Percentiles rank a stretch among this genome's conserved stretches.
Conservation (phyloP, 2,797 vertebrate genomes). For the Bufotes viridis region DNA sequence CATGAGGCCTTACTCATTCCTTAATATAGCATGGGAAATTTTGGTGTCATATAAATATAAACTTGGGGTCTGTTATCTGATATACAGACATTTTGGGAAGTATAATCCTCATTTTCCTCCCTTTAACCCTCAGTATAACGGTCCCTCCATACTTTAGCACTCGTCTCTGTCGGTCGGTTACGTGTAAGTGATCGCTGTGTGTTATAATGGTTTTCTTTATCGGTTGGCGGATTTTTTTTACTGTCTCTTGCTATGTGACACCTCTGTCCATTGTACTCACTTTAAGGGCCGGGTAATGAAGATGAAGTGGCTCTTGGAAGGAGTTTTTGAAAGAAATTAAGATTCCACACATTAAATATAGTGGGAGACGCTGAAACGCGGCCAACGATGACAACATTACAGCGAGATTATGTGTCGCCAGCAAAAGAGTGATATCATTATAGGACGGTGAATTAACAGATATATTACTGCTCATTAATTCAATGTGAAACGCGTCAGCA, state of each 20-base stretch:
- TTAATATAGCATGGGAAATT: too few species aligned
- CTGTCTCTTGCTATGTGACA: background rate
- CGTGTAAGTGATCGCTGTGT: background rate
- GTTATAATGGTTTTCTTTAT: slow-evolving; percentile 11
- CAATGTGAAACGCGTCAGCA: background rate
- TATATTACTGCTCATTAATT: background rate
- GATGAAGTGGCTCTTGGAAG: slow-evolving; percentile 26
- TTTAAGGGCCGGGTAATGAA: slow-evolving; percentile 13
- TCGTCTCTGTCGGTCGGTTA: background rate
- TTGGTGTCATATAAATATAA: too few species aligned
- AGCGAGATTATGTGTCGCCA: background rate
- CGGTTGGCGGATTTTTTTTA: background rate
- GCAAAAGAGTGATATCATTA: background rate
- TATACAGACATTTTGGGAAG: too few species aligned
- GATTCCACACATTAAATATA: background rate
- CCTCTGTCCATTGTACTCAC: slow-evolving; percentile 1
- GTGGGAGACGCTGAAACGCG: background rate
- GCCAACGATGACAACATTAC: background rate
- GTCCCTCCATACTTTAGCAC: background rate
- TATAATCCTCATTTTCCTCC: background rate
- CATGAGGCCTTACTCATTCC: too few species aligned
- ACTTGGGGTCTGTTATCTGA: too few species aligned
- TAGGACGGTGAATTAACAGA: background rate
- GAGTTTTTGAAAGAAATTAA: background rate
- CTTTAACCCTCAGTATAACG: background rate